Base-by-base conservation (phyloP, 2,888 invertebrate genomes). In the Candidula unifasciata region DNA sequence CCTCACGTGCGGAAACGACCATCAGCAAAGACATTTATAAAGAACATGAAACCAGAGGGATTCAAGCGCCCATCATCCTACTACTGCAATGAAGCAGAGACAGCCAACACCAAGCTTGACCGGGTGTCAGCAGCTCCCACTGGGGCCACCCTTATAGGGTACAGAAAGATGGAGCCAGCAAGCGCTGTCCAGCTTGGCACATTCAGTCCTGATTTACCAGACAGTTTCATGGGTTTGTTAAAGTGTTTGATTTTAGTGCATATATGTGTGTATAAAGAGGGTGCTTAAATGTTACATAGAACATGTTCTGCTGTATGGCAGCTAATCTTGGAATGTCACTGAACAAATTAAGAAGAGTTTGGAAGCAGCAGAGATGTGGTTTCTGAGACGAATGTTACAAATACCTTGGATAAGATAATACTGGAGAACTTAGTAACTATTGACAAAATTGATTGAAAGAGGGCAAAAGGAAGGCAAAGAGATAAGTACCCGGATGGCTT, bases 11-110 rank as follows among this genome's bases (percentile, higher is more conserved):
- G 84, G 52, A 80, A 86, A 54, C 74, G 85, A 64, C 33, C 74
- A 21, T 69, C 66, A 13, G 83, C 80, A 68, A 90, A 89, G 84
- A 91, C 91, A 82, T 90, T 92, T 80, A 92, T 92, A 54, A 92
- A 93, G 86, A 93, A 93, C 86, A 91, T 93, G 68, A 90, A 91
- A 83, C 93, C 92, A 6, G 93, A 93, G 37, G 89, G 91, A 35
- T 90, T 93, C 83, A 91, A 90, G 84, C 89, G 93, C 21, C 93
- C 93, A 3, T 93, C 93, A 3, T 92, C 92, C 3, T 92, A 91
- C 82, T 90, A 91, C 21, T 89, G 91, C 69, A 87, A 88, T 54
- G 91, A 91, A 18, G 90, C 89, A 3, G 91, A 92, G 80, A 86
- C 88, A 24, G 85, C 87, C 13, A 86, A 87, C 52, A 83, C 87